Conservation (phyloP, 2,113 vertebrate genomes). For the Xiphias gladius region DNA sequence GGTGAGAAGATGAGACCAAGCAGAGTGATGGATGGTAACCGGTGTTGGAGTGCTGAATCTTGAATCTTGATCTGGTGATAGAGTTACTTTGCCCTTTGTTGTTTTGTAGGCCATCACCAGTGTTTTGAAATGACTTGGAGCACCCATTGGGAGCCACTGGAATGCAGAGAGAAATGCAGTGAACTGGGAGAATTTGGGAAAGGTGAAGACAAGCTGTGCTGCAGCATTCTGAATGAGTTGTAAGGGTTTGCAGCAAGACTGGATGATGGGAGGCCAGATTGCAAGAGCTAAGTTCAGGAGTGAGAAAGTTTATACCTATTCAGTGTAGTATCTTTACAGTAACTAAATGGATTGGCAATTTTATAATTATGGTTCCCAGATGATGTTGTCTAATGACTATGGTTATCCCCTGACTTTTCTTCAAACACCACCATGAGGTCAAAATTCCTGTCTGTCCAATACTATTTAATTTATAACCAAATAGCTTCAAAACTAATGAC, state of each 20-base stretch:
- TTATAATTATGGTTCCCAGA: background rate
- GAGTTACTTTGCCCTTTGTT: background rate
- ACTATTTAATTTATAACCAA: background rate
- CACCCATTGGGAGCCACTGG: background rate
- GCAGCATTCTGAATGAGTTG: background rate
- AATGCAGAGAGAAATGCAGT: background rate
- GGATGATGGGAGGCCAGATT: background rate
- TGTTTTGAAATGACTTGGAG: constrained; percentile 16
- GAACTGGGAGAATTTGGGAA: background rate
- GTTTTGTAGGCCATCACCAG: background rate
- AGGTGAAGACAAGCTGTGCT: background rate
- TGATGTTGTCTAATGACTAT: background rate
- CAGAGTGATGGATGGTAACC: background rate
- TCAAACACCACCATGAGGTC: background rate
- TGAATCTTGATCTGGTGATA: constrained; percentile 17
- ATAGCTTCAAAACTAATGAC: too few species aligned
- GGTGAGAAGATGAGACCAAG: constrained; percentile 3
- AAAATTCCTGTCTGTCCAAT: background rate
- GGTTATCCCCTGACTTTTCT: background rate
- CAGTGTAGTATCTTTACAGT: background rate
- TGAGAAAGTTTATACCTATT: background rate
- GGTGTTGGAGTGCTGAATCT: background rate
- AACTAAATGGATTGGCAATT: background rate
- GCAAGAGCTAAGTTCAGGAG: background rate
- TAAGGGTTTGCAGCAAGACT: background rate